A percentile compares a stretch with the other conserved stretches of the same genome.
Evolutionary conservation across 2,888 invertebrate genomes (phyloP).

Genomic region (Pedicia rivosa): DNA sequence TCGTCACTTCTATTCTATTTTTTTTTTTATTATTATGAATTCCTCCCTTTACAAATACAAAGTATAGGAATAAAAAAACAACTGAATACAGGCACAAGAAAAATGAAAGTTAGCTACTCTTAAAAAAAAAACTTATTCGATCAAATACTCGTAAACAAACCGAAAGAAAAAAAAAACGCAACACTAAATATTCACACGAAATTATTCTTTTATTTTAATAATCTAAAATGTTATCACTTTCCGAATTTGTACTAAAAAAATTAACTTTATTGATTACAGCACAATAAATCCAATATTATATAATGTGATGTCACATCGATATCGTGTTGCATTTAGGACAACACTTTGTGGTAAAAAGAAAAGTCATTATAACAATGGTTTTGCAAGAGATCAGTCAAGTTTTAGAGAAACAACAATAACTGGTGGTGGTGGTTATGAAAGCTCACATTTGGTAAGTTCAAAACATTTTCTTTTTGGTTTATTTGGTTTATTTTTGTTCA

Average conservation of each 20-base stretch:
- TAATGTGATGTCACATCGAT: slow-evolving; percentile 65
- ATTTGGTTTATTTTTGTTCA: no score
- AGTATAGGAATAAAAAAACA: no score
- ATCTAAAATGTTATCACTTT: not conserved
- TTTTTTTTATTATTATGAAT: no score
- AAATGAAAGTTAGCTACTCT: no score
- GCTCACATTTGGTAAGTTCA: slow-evolving; percentile 14
- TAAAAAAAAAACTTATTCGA: no score
- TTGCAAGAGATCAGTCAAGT: slow-evolving; percentile 41
- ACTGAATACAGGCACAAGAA: no score
- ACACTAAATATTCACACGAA: not conserved
- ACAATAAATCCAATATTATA: slow-evolving; percentile 78
- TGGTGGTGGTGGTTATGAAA: slow-evolving; percentile 19
- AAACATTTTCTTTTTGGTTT: no score
- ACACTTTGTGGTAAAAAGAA: slow-evolving; percentile 46
- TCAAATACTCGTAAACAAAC: no score
- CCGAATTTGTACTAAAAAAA: not conserved
- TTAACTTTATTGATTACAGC: slow-evolving; percentile 23
- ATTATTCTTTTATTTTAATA: not conserved
- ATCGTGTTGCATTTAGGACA: slow-evolving; percentile 60
- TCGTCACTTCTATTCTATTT: no score
- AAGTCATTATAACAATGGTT: slow-evolving; percentile 31
- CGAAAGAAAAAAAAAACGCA: not conserved
- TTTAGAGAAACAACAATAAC: slow-evolving; percentile 41
- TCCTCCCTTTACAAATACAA: no score